Evolutionary conservation across 2,888 invertebrate species (phyloP).

Genomic region (Ligdia adustata): DNA sequence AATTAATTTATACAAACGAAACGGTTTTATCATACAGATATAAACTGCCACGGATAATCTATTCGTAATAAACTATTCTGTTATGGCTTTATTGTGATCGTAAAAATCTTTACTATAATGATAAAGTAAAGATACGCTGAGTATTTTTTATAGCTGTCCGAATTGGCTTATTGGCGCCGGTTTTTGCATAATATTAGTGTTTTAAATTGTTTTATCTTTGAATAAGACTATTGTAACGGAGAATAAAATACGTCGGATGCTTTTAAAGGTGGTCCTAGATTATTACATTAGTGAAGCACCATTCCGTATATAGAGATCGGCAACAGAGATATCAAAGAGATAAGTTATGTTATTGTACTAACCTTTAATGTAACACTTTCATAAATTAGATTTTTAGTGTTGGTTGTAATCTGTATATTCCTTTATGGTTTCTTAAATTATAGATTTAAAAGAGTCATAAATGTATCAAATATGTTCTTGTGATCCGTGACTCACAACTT

Average conservation of each 20-base stretch:
- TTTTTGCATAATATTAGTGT: conserved; percentile 48
- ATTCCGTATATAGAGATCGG: conserved; percentile 42
- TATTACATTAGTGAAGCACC: conserved; percentile 44
- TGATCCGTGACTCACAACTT: no score
- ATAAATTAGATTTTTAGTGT: conserved; percentile 33
- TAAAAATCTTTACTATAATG: conserved; percentile 17
- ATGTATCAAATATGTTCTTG: no score
- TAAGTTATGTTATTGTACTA: conserved; percentile 45
- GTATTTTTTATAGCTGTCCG: conserved; percentile 19
- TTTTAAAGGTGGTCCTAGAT: conserved; percentile 46
- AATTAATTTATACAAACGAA: conserved; percentile 40
- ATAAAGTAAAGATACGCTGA: conserved; percentile 4
- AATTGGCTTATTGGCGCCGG: conserved; percentile 49
- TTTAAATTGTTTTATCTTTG: conserved; percentile 51
- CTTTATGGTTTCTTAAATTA: no score
- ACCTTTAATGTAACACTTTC: conserved; percentile 42
- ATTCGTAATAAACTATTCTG: conserved; percentile 19
- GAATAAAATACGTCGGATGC: conserved; percentile 51
- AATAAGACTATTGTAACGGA: conserved; percentile 53
- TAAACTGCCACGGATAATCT: conserved; percentile 9
- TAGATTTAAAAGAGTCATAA: no score
- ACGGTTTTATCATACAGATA: conserved; percentile 20
- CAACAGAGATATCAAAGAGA: conserved; percentile 46
- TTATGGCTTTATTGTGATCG: conserved; percentile 20
- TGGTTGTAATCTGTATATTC: no score